Evolutionary conservation across 2,888 invertebrate species (phyloP), one percentile per base, ranked within the genome.

Genomic region (Caenorhabditis sp.): DNA sequence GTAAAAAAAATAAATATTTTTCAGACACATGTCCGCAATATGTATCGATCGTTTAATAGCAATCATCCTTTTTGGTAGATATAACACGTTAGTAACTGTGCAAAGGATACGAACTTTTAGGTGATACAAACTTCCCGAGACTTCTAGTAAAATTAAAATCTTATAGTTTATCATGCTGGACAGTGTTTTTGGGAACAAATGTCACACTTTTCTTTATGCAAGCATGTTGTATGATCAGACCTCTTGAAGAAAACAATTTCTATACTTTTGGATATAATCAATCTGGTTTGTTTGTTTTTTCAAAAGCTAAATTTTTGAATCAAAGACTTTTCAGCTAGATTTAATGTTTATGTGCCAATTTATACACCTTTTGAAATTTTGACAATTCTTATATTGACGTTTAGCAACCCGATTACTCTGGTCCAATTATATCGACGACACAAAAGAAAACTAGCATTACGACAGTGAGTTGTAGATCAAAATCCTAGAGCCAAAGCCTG

Each of bases 41-140:
- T 85, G 87, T 57, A 61, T 88, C n/a, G 87, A 87, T 66, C 80
- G 87, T 21, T 73, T 86, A 49, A 73, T 86, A 8, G 87, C 87
- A 24, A 86, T 87, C 23, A 82, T 84, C 61, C 71, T 85, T 6
- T 84, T 84, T 65, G 82, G 84, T 17, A 68, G 79, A 26, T 87
- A 87, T 74, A 82, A 79, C 57, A 70, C 71, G 51, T 69, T 87
- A n/a, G 80, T 87, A 12, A 82, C 84, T 1, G 73, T 77, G 3
- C 62, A 61, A 37, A 69, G 85, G 55, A 77, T 81, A 37, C 59
- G 72, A 21, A 65, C 59, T 23, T 85, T 81, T 54, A 82, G 82
- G 79, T 78, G 53, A 8, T 10, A 6, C 31, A 31, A 6, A 6
- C 10, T 6, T 31, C 10, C 31, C 31, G 10, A n/a, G n/a, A n/a